Percentiles rank a stretch among this genome's conserved stretches.
These are phyloP conservation scores for Phaedon cochleariae DNA, from an alignment of 2,888 invertebrate genomes.

Conservation along the genomic window DNA sequence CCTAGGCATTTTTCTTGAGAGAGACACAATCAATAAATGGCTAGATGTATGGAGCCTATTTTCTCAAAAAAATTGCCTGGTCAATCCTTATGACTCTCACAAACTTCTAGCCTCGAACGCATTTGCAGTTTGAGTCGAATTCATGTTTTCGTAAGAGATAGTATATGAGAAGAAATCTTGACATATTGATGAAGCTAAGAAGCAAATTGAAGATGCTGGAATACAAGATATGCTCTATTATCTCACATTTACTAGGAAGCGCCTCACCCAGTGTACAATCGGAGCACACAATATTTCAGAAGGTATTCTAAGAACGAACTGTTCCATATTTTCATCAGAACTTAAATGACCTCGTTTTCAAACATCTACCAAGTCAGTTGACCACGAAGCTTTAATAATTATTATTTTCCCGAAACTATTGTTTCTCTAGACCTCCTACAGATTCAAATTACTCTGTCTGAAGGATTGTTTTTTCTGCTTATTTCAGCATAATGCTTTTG, in stretches of 20 bases:
- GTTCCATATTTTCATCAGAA: too few relatives aligned
- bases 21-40: slow-evolving; percentile 56
- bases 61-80: slow-evolving; percentile 34
- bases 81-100: neutral
- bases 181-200: neutral
- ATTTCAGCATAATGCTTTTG: too few relatives aligned
- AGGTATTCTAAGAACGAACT: neutral
- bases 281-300: neutral
- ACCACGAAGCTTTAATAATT: too few relatives aligned
- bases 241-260: too few relatives aligned
- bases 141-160: too few relatives aligned
- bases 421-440: too few relatives aligned
- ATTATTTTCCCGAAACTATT: too few relatives aligned
- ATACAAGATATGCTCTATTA: neutral
- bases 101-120: neutral
- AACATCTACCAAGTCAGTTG: too few relatives aligned
- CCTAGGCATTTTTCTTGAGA: slow-evolving; percentile 43
- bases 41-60: slow-evolving; percentile 32
- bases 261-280: neutral
- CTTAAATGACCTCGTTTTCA: too few relatives aligned
- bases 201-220: neutral
- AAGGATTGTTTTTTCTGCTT: too few relatives aligned
- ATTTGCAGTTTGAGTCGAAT: neutral
- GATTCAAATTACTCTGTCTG: too few relatives aligned
- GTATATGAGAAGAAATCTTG: too few relatives aligned